These are phyloP conservation scores for Drosophila paranaensis DNA, from an alignment of 2,888 invertebrate species.

Conservation along the genomic window DNA sequence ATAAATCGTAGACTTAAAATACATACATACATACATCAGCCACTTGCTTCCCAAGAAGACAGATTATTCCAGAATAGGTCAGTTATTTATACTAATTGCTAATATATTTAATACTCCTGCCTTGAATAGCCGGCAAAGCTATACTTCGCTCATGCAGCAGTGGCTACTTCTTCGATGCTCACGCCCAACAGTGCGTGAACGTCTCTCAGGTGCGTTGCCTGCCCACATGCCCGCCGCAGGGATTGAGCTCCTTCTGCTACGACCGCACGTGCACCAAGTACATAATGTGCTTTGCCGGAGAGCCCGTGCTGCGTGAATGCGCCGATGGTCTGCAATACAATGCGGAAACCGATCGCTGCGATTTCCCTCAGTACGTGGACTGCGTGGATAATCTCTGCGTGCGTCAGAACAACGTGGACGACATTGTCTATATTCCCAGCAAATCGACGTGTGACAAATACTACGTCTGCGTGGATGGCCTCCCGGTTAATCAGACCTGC, in stretches of 20 bases:
- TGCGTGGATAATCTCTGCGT: conserved; percentile 79
- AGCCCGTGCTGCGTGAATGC: conserved; percentile 73
- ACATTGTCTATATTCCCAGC: conserved; percentile 76
- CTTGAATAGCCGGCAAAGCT: conserved; percentile 43
- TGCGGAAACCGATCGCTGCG: conserved; percentile 79
- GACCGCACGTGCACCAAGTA: conserved; percentile 82
- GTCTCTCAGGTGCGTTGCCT: conserved; percentile 62
- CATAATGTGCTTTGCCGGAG: conserved; percentile 73
- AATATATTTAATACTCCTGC: not conserved
- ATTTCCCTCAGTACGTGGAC: conserved; percentile 80
- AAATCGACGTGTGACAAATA: conserved; percentile 74
- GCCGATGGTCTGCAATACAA: conserved; percentile 81
- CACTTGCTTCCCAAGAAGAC: too few relatives aligned
- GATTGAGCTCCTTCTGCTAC: conserved; percentile 69
- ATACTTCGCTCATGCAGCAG: conserved; percentile 59
- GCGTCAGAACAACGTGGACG: conserved; percentile 64
- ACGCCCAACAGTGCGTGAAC: conserved; percentile 67
- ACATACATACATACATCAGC: too few relatives aligned
- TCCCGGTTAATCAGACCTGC: conserved; percentile 65
- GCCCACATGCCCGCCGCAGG: conserved; percentile 61
- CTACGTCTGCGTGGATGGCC: conserved; percentile 79
- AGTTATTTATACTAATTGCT: not conserved
- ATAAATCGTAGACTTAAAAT: too few relatives aligned
- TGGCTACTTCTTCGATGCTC: conserved; percentile 65
- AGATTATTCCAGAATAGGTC: not conserved